phyloP scores from a whole-genome alignment of 2,113 vertebrate genomes.

The Nothoprocta perdicaria region DNA sequence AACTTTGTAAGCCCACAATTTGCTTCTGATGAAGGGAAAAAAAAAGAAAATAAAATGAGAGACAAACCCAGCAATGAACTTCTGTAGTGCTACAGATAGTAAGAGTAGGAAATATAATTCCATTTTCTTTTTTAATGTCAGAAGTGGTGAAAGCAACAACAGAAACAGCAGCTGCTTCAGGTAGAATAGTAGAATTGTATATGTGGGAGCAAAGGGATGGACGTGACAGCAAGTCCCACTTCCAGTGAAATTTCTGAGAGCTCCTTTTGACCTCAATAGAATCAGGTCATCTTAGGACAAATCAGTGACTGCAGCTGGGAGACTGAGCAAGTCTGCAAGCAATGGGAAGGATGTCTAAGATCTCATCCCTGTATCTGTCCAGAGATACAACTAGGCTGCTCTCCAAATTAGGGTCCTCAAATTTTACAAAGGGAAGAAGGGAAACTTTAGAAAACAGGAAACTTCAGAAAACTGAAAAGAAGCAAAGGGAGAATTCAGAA shows the following conservation, averaged over 20 bases:
- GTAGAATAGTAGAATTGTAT: neutral
- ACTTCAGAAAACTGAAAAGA: too few relatives aligned
- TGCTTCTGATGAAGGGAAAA: neutral
- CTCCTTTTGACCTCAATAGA: neutral
- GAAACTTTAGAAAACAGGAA: neutral
- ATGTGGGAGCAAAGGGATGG: neutral
- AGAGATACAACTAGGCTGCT: neutral
- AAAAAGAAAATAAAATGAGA: too few relatives aligned
- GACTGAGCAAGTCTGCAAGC: neutral
- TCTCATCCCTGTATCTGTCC: neutral
- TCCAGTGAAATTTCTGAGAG: neutral
- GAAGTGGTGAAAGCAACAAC: neutral
- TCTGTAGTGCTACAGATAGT: neutral
- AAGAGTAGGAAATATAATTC: neutral
- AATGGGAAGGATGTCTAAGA: neutral
- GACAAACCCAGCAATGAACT: neutral
- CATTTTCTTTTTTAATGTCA: neutral
- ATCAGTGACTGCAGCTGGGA: neutral
- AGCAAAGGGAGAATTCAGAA: neutral
- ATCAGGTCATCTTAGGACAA: neutral
- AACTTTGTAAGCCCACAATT: neutral
- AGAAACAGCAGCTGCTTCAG: neutral
- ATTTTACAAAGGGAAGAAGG: neutral
- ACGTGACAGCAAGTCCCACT: neutral
- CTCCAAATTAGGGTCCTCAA: neutral